Percentiles rank a stretch among this genome's conserved stretches.
phyloP scores from a whole-genome alignment of 2,888 invertebrate species.

The Arge pagana region DNA sequence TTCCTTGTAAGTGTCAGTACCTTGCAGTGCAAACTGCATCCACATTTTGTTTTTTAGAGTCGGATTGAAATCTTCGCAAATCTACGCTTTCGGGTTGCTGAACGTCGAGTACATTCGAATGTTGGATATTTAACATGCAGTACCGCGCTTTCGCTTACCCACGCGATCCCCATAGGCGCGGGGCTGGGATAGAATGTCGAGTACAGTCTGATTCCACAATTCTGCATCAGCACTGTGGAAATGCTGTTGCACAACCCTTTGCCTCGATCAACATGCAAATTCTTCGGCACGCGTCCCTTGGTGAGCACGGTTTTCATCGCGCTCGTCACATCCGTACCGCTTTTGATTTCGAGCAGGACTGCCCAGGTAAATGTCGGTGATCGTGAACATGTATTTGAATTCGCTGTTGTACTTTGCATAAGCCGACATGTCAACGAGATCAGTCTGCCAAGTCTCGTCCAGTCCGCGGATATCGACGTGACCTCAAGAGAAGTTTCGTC shows the following conservation, averaged over 20 bases:
- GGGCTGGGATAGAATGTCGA: no score
- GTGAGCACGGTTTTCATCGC: conserved; percentile 12
- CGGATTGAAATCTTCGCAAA: no score
- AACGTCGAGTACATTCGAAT: no score
- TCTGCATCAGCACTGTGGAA: background rate
- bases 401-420: conserved; percentile 19
- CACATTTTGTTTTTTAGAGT: no score
- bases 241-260: background rate
- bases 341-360: conserved; percentile 44
- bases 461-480: background rate
- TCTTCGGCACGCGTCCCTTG: background rate
- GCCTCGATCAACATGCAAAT: background rate
- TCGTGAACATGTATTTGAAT: conserved; percentile 46
- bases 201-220: background rate
- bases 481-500: conserved; percentile 28
- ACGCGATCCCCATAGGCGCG: no score
- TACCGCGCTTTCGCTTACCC: no score
- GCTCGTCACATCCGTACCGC: conserved; percentile 32
- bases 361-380: conserved; percentile 52
- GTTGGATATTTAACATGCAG: no score
- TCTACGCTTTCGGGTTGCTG: no score
- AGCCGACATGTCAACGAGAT: background rate
- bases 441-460: conserved; percentile 2
- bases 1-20: no score
- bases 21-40: no score